phyloP scores from a whole-genome alignment of 2,797 vertebrate genomes.

The Poecilia wingei region DNA sequence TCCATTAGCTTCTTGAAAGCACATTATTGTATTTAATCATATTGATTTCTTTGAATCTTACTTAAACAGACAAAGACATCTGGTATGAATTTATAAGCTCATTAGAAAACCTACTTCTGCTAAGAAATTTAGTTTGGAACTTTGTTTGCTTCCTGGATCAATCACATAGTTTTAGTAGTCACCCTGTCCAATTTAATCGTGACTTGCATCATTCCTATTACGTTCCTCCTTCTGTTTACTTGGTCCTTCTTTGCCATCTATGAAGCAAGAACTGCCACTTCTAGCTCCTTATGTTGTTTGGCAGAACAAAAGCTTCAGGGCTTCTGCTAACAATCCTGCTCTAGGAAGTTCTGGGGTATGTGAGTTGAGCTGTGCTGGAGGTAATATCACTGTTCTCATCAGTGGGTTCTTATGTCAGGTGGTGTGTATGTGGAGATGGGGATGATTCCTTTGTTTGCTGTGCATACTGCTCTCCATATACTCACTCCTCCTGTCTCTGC shows the following conservation, averaged over 20 bases:
- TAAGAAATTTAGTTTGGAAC: background rate
- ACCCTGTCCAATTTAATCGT: background rate
- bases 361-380: slow-evolving; percentile 72
- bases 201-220: slow-evolving; percentile 55
- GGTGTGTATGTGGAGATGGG: slow-evolving; percentile 61
- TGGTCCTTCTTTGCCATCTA: slow-evolving; percentile 66
- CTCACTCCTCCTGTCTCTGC: slow-evolving; percentile 70
- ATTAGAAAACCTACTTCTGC: background rate
- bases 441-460: slow-evolving; percentile 73
- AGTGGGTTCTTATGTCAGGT: slow-evolving; percentile 67
- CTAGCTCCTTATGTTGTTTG: slow-evolving; percentile 80
- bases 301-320: slow-evolving; percentile 73
- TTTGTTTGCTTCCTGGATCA: background rate
- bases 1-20: background rate
- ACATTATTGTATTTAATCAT: background rate
- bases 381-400: slow-evolving; percentile 72
- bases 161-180: background rate
- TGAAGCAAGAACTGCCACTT: slow-evolving; percentile 72
- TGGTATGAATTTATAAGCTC: background rate
- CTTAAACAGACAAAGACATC: background rate
- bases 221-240: slow-evolving; percentile 61
- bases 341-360: slow-evolving; percentile 70
- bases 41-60: background rate
- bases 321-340: slow-evolving; percentile 69
- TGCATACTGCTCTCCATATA: slow-evolving; percentile 65